These are phyloP conservation scores for Diachrysia chrysitis DNA, from an alignment of 2,888 invertebrate genomes.

Conservation along the genomic window DNA sequence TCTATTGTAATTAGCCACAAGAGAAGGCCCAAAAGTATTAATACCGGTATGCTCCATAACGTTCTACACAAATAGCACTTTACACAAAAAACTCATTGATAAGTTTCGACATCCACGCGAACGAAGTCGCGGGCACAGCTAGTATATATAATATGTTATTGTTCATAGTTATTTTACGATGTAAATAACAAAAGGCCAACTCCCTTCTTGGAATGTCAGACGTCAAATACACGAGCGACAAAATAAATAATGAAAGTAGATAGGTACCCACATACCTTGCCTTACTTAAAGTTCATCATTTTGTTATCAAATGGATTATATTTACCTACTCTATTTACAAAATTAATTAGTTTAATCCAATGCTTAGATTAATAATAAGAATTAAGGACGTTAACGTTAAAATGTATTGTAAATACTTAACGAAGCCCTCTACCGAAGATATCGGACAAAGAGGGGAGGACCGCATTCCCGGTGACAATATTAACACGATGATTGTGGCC, in stretches of 20 bases:
- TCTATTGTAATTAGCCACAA: too few species aligned
- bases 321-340: background rate
- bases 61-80: too few species aligned
- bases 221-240: background rate
- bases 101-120: too few species aligned
- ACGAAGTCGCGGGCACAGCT: too few species aligned
- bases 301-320: background rate
- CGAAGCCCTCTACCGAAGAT: conserved; percentile 75
- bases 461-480: conserved; percentile 73
- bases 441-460: conserved; percentile 81
- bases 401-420: conserved; percentile 72
- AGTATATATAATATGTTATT: too few species aligned
- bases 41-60: too few species aligned
- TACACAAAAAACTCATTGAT: too few species aligned
- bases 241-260: background rate
- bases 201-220: too few species aligned
- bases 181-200: too few species aligned
- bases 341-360: background rate
- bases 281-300: background rate
- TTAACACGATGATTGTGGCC: conserved; percentile 79
- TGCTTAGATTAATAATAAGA: background rate
- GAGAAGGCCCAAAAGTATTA: too few species aligned
- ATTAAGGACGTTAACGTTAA: conserved; percentile 33
- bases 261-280: background rate
- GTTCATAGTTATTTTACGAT: too few species aligned